phyloP scores from a whole-genome alignment of 1,140 invertebrate genomes.

The Drosophila nigrodunni region DNA sequence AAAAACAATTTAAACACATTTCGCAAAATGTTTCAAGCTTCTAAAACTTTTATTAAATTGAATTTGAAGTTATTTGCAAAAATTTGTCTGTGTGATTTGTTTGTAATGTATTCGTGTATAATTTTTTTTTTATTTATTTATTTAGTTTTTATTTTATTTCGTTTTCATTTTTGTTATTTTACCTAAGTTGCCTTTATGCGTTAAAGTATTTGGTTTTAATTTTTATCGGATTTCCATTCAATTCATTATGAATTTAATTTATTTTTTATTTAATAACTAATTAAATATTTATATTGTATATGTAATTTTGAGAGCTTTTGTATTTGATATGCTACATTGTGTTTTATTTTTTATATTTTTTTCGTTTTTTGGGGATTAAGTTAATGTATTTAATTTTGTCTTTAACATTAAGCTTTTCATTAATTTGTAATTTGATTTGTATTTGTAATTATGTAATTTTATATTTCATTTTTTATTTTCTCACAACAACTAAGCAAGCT shows the following conservation, averaged over 20 bases:
- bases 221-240: slow-evolving; percentile 30
- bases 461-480: slow-evolving; percentile 46
- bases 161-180: slow-evolving; percentile 15
- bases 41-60: slow-evolving; percentile 83
- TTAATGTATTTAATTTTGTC: slow-evolving; percentile 57
- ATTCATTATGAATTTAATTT: slow-evolving; percentile 54
- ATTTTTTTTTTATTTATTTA: neutral
- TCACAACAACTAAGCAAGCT: slow-evolving; percentile 83
- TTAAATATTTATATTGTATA: slow-evolving; percentile 64
- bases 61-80: slow-evolving; percentile 83
- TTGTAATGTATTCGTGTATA: slow-evolving; percentile 31
- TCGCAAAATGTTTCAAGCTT: slow-evolving; percentile 60
- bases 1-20: neutral
- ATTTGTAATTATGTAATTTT: slow-evolving; percentile 42
- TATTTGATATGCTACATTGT: slow-evolving; percentile 75
- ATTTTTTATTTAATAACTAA: slow-evolving; percentile 50
- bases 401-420: slow-evolving; percentile 67
- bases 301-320: slow-evolving; percentile 74
- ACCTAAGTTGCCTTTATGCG: slow-evolving; percentile 49
- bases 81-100: slow-evolving; percentile 53
- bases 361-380: slow-evolving; percentile 60
- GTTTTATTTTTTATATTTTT: slow-evolving; percentile 44
- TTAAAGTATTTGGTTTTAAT: slow-evolving; percentile 15
- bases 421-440: slow-evolving; percentile 52
- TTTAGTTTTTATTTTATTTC: slow-evolving; percentile 6